Conservation (phyloP, 2,888 invertebrate genomes). For the Thysanoteuthis rhombus region DNA sequence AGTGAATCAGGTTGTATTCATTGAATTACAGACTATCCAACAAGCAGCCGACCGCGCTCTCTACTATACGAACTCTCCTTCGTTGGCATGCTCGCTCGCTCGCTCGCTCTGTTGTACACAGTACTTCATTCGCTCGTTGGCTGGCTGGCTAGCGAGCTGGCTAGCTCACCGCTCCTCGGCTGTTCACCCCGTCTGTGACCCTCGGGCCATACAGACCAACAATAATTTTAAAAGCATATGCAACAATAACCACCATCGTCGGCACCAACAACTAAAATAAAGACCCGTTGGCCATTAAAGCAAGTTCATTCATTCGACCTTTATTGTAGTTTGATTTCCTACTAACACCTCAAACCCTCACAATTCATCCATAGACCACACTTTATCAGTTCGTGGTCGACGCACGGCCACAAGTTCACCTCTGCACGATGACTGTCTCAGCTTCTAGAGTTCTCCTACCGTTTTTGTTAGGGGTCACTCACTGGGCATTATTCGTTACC, state of each 20-base stretch:
- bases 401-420: neutral
- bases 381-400: neutral
- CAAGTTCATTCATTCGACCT: neutral
- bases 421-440: neutral
- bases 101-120: neutral
- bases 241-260: neutral
- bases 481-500: neutral
- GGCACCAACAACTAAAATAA: neutral
- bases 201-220: neutral
- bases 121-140: neutral
- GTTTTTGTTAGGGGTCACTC: neutral
- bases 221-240: neutral
- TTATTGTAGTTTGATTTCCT: too few relatives aligned
- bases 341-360: neutral
- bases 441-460: neutral
- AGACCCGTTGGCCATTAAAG: neutral
- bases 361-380: neutral
- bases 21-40: neutral
- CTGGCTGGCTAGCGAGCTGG: conserved; percentile 12
- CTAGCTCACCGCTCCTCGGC: neutral
- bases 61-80: neutral
- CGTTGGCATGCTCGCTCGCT: neutral
- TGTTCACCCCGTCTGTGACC: neutral
- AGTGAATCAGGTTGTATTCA: neutral
- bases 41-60: too few relatives aligned